A percentile compares a stretch with the other conserved stretches of the same genome.
These are phyloP conservation scores for Pogona vitticeps DNA, from an alignment of 2,113 vertebrate species.

Conservation along the genomic window DNA sequence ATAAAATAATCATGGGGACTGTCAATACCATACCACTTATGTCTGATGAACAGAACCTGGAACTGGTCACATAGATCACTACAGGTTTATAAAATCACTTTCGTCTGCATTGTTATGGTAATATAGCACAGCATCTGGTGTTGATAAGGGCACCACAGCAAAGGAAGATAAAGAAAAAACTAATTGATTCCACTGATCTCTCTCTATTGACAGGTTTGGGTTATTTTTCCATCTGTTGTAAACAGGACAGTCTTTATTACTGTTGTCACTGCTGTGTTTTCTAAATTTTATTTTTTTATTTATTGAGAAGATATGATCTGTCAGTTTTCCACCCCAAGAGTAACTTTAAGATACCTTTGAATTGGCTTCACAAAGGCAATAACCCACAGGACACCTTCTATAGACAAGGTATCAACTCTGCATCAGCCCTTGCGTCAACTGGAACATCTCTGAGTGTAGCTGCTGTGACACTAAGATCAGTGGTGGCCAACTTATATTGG, in stretches of 20 bases:
- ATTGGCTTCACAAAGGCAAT: not conserved
- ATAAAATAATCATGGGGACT: not conserved
- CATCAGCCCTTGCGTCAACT: not conserved
- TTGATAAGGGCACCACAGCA: constrained; percentile 4
- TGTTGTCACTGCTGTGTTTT: not conserved
- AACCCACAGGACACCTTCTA: not conserved
- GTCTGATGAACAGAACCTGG: not conserved
- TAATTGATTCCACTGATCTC: constrained; percentile 8
- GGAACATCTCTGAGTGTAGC: not conserved
- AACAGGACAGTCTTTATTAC: not conserved
- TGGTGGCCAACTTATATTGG: not conserved
- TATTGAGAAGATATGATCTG: not conserved
- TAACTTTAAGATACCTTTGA: not conserved
- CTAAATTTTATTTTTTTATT: not conserved
- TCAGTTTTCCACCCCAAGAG: not conserved
- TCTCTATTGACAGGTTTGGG: not conserved
- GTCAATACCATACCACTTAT: not conserved
- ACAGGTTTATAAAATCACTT: not conserved
- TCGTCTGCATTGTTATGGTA: constrained; percentile 12
- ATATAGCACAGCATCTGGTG: not conserved
- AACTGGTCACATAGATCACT: not conserved
- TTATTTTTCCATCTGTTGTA: not conserved
- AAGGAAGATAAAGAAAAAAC: not conserved
- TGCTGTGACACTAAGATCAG: not conserved
- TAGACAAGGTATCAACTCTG: not conserved